A percentile compares a stretch with the other conserved stretches of the same genome.
Conservation (phyloP, 2,113 vertebrate genomes). For the Rhinoptilus africanus region DNA sequence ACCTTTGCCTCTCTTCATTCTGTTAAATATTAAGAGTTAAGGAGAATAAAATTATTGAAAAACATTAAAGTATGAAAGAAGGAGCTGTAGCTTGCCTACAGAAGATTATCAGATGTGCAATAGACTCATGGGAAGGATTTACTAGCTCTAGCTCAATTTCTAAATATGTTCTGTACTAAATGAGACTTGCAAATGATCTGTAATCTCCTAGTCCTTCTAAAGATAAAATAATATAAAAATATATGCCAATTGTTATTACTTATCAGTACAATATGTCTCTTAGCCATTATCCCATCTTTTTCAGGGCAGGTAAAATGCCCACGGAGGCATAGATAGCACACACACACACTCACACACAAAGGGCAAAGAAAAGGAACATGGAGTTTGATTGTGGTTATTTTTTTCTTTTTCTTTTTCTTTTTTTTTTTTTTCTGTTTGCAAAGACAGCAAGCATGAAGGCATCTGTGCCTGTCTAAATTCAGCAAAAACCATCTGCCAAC, state of each 20-base stretch:
- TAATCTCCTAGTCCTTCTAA: background rate
- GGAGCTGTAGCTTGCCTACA: background rate
- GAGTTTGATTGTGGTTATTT: background rate
- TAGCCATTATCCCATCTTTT: background rate
- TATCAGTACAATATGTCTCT: background rate
- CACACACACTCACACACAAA: background rate
- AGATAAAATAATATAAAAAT: background rate
- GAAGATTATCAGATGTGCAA: background rate
- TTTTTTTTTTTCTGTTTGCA: background rate
- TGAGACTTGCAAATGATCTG: background rate
- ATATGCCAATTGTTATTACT: background rate
- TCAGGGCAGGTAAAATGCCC: background rate
- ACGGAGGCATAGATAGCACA: background rate
- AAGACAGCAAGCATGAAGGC: background rate
- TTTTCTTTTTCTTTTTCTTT: background rate
- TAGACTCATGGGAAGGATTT: background rate
- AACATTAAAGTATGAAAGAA: background rate
- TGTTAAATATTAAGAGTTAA: background rate
- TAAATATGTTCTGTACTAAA: background rate
- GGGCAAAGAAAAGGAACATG: background rate
- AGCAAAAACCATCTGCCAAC: constrained; percentile 48
- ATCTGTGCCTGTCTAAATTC: constrained; percentile 50
- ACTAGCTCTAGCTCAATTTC: background rate
- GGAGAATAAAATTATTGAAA: background rate
- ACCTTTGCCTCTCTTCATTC: background rate